Base-by-base conservation (phyloP, 2,888 invertebrate genomes). In the Mycogona germanica region DNA sequence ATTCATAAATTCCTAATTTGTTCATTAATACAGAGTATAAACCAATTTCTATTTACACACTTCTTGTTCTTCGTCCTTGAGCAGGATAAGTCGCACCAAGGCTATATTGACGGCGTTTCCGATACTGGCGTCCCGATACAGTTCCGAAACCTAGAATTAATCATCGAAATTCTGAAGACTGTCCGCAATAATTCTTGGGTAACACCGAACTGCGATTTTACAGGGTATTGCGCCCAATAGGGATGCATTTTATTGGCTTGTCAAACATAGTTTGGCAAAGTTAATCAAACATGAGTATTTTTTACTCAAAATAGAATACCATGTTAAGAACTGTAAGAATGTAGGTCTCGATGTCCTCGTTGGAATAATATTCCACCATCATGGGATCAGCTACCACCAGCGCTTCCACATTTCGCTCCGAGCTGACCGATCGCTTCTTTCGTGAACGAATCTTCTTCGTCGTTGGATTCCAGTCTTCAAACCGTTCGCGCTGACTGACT, bases 291-390 rank as follows among this genome's bases (percentile, higher is more conserved):
- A 42, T 14, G 12, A 7, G 25, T 14, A n/a, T 29, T 40, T 12
- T 9, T 28, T 53, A n/a, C n/a, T n/a, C n/a, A n/a, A n/a, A n/a
- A n/a, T n/a, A n/a, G n/a, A n/a, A n/a, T 46, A 75, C 91, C 86
- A 91, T 89, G 68, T 91, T 92, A 87, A 91, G 88, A 60, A 92
- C 84, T 50, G 89, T 89, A 51, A 92, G 75, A 28, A 92, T 78
- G 70, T 92, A 91, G 6, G 81, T 85, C 67, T 87, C 83, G 60
- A 88, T 77, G 66, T 85, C 84, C 63, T 82, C 80, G 63, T 83
- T 78, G 62, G 78, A 75, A 71, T 92, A 89, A 68, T 87, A 89
- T 51, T 84, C 80, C 61, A 84, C 80, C 88, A 91, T 89, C 60
- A 82, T 81, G 53, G 79, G 77, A 73, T 92, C 91, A 35, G 89